Evolutionary conservation across 2,888 invertebrate genomes (phyloP), one percentile per base, ranked within the genome.

Genomic region (Sthenelais limicola): DNA sequence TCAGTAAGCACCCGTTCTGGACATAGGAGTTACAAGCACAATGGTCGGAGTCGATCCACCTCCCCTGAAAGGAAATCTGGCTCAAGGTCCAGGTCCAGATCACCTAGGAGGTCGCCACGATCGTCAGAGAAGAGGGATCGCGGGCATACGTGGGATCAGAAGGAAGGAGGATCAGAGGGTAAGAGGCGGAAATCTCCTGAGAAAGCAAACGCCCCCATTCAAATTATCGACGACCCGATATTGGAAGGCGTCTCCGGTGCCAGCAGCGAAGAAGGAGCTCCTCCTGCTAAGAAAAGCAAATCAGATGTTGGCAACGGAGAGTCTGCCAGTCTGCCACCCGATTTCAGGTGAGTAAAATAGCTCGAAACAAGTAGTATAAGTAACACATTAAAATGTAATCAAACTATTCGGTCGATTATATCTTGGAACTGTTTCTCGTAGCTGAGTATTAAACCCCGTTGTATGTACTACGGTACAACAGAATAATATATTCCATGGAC

Each of bases 21-120:
- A 9, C 58, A 58, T 35, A 21, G 62, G 1, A n/a, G n/a, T 2
- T n/a, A 56, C 33, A 3, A 30, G 21, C 52, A 15, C n/a, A n/a
- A n/a, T n/a, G n/a, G n/a, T n/a, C 9, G 28, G 7, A 62, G 62
- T 38, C 62, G 62, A 12, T 62, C 62, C 1, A 24, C 24, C 24
- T 62, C 62, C 7, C 62, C 62, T 2, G 35, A 62, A 5, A 35
- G 24, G 24, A 62, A 62, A 24, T 1, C 32, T 1, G 43, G n/a
- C 5, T 7, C 33, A 51, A 38, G 69, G 48, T 47, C 72, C 12
- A 66, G 66, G n/a, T 72, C 72, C 33, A 32, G 72, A 1, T 73
- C 77, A 35, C 71, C 75, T 28, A 47, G 66, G 62, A 73, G 77
- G 52, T 76, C 67, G 4, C 67, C 67, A 1, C 62, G 38, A 21